phyloP scores from a whole-genome alignment of 1,140 invertebrate species.

The Lasioglossum baleicum region DNA sequence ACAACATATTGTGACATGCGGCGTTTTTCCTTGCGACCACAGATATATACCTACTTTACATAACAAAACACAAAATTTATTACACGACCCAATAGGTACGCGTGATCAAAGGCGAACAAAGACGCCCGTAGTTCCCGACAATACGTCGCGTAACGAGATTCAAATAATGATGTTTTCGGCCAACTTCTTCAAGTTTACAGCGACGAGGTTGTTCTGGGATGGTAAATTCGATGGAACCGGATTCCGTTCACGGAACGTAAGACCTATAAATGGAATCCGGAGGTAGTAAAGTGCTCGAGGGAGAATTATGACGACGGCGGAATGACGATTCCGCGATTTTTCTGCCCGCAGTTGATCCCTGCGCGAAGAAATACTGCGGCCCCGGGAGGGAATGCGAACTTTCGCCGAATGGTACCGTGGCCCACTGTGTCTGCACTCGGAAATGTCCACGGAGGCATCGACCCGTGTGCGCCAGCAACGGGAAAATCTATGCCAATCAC shows the following conservation, averaged over 20 bases:
- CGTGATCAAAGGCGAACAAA: too few relatives aligned
- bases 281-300: not conserved
- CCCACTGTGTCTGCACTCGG: slow-evolving; percentile 84
- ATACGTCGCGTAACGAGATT: not conserved
- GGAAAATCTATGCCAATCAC: slow-evolving; percentile 87
- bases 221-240: not conserved
- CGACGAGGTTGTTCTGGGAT: too few relatives aligned
- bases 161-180: too few relatives aligned
- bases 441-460: slow-evolving; percentile 80
- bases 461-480: slow-evolving; percentile 88
- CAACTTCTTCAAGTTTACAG: too few relatives aligned
- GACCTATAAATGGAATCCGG: not conserved
- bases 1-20: too few relatives aligned
- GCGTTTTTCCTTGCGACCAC: too few relatives aligned
- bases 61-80: too few relatives aligned
- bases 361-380: slow-evolving; percentile 84
- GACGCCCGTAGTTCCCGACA: too few relatives aligned
- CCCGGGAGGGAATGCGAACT: slow-evolving; percentile 85
- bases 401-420: slow-evolving; percentile 76
- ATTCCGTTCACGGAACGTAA: not conserved
- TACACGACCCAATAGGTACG: too few relatives aligned
- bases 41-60: too few relatives aligned
- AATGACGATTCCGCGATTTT: slow-evolving; percentile 14
- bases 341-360: slow-evolving; percentile 78
- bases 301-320: not conserved